Percentiles rank a stretch among this genome's conserved stretches.
Evolutionary conservation across 2,888 invertebrate genomes (phyloP).

Genomic region (Crioceris asparagi): DNA sequence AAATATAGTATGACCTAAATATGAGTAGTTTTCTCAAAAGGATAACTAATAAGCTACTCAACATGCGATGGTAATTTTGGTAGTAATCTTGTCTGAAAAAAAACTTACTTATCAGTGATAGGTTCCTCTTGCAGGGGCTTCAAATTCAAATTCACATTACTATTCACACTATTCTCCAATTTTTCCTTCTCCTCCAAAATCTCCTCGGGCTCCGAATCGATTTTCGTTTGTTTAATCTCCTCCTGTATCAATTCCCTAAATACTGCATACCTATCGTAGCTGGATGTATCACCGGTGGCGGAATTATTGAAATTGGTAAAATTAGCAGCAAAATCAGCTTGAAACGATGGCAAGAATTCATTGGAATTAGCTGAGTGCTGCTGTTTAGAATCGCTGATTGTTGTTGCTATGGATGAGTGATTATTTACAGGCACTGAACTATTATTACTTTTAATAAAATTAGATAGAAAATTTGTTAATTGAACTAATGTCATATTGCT

Average conservation of each 20-base stretch:
- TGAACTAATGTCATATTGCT: conserved; percentile 82
- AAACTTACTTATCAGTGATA: no score
- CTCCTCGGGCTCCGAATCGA: conserved; percentile 33
- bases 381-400: conserved; percentile 20
- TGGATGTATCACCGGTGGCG: conserved; percentile 34
- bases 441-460: conserved; percentile 26
- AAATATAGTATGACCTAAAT: no score
- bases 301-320: conserved; percentile 48
- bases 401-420: conserved; percentile 31
- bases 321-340: conserved; percentile 54
- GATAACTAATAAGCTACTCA: no score
- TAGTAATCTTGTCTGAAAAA: background rate
- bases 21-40: no score
- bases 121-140: conserved; percentile 13
- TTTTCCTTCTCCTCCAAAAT: conserved; percentile 23
- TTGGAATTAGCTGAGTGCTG: conserved; percentile 6
- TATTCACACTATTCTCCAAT: conserved; percentile 13
- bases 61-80: conserved; percentile 35
- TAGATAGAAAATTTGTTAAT: conserved; percentile 67
- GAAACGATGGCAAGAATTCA: conserved; percentile 48
- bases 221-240: conserved; percentile 51
- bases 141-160: conserved; percentile 19
- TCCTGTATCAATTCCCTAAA: conserved; percentile 74
- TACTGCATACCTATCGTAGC: conserved; percentile 79
- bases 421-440: conserved; percentile 27